Percentiles rank a stretch among this genome's conserved stretches.
Conservation (phyloP, 2,113 vertebrate genomes). For the Ascaphus truei region DNA sequence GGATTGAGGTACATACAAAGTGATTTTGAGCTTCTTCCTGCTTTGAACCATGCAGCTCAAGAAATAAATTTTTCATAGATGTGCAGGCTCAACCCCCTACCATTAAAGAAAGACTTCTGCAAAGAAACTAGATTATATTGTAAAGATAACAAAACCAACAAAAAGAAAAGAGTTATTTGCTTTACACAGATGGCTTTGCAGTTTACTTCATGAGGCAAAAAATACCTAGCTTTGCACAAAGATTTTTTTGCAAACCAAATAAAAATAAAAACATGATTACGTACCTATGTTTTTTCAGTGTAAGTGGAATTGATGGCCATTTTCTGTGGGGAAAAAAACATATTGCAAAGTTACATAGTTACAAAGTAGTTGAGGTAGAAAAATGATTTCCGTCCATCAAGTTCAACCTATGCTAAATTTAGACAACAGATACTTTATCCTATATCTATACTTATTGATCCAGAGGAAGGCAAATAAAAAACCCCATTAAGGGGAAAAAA, state of each 20-base stretch:
- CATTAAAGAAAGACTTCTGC: neutral
- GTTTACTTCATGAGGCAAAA: neutral
- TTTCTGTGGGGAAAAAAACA: too few species aligned
- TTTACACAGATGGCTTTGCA: slow-evolving; percentile 19
- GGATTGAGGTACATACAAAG: slow-evolving; percentile 26
- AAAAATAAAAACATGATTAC: too few species aligned
- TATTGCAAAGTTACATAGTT: too few species aligned
- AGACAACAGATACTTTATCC: too few species aligned
- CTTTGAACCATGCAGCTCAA: slow-evolving; percentile 12
- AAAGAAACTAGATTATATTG: slow-evolving; percentile 8
- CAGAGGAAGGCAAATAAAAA: too few species aligned
- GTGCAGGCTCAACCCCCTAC: slow-evolving; percentile 11
- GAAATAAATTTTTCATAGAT: slow-evolving; percentile 25
- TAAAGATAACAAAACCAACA: slow-evolving; percentile 14
- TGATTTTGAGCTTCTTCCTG: slow-evolving; percentile 21
- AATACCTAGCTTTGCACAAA: neutral
- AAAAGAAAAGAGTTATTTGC: slow-evolving; percentile 4
- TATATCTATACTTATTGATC: too few species aligned
- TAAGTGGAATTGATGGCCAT: too few species aligned
- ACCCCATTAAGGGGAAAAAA: too few species aligned
- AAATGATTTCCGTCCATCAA: too few species aligned
- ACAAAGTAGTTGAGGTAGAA: too few species aligned
- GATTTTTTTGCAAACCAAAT: neutral
- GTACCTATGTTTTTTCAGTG: too few species aligned
- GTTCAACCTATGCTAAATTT: too few species aligned